These are phyloP conservation scores for Tenthredo scrophulariae DNA, from an alignment of 2,888 invertebrate genomes.

Conservation along the genomic window DNA sequence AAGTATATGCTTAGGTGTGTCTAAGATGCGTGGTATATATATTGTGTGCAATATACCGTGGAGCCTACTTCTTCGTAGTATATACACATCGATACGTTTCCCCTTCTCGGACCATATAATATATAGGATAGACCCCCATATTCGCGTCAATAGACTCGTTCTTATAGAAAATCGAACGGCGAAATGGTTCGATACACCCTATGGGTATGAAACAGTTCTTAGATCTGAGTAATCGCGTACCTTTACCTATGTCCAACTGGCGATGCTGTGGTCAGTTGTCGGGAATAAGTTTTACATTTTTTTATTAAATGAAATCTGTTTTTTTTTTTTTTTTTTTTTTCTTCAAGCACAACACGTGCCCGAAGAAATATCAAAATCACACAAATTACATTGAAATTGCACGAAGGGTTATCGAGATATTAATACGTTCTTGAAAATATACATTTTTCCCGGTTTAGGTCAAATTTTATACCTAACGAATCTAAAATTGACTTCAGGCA, in stretches of 20 bases:
- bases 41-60: neutral
- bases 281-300: neutral
- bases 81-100: constrained; percentile 44
- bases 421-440: no score
- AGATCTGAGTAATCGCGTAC: neutral
- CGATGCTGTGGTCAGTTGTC: neutral
- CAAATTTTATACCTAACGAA: no score
- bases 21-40: constrained; percentile 18
- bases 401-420: no score
- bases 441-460: no score
- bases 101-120: constrained; percentile 38
- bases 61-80: constrained; percentile 5
- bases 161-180: constrained; percentile 19
- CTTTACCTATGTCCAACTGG: neutral
- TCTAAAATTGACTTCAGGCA: no score
- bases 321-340: no score
- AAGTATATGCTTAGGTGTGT: neutral
- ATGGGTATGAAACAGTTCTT: neutral
- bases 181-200: constrained; percentile 10
- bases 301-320: neutral
- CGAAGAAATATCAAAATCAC: no score
- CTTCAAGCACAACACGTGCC: no score
- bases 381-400: no score
- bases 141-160: constrained; percentile 45
- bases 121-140: neutral